Evolutionary conservation across 2,888 invertebrate genomes (phyloP), one percentile per base, ranked within the genome.

Genomic region (Monochamus alternatus): DNA sequence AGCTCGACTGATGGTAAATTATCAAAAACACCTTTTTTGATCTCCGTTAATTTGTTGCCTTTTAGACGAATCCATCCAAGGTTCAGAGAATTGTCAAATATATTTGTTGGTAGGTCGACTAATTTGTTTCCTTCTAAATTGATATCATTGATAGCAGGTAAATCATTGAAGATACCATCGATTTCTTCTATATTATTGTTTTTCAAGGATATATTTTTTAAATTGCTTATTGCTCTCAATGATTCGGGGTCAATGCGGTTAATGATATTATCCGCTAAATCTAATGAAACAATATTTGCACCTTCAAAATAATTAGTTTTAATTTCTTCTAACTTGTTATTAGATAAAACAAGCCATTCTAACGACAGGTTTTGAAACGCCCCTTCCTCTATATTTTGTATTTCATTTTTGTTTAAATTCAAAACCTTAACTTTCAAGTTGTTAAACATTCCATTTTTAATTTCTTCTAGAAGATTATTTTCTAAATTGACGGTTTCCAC

Each of bases 251-350:
- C 62, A 38, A 62, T 38, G 4, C 4, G 32, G n/a, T n/a, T 62
- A 38, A 62, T 62, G 3, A 12, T 62, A 62, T 62, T 62, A 31
- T 38, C 12, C 5, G 1, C 12, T n/a, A 62, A n/a, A n/a, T n/a
- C n/a, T 12, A 62, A n/a, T 30, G 38, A 12, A 4, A 3, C 10
- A 38, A 62, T 38, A n/a, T n/a, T n/a, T 38, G 62, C 10, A 38
- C 32, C n/a, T n/a, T 38, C 38, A 38, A 62, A 62, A n/a, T 38
- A 62, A 62, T 38, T 3, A 0, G 32, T 7, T 31, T 52, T 51
- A 10, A 66, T 52, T 66, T 66, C 52, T 66, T 31, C 12, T 10
- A 66, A 51, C 30, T 66, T 30, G 51, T 66, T 66, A 52, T 30
- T 9, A 31, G 10, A 4, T 51, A 66, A 12, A 8, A 12, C 9